Conservation (phyloP, 2,113 vertebrate genomes). For the Cinclus mexicanus region DNA sequence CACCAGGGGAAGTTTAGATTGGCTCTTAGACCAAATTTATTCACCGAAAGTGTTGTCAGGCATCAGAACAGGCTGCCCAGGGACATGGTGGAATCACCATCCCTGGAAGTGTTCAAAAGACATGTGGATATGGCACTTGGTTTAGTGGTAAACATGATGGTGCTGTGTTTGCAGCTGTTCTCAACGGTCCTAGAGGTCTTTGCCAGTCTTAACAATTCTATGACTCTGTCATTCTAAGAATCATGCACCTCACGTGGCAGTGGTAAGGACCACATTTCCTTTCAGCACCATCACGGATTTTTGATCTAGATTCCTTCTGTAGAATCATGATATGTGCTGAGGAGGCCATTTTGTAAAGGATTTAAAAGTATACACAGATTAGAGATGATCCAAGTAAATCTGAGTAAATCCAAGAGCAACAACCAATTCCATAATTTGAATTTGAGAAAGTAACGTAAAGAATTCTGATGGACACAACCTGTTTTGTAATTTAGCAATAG, state of each 20-base stretch:
- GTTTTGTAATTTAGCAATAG: not conserved
- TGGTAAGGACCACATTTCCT: not conserved
- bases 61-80: not conserved
- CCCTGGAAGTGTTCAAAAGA: not conserved
- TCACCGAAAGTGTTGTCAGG: not conserved
- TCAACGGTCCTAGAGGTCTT: not conserved
- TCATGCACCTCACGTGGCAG: fast-evolving
- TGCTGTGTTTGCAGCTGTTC: not conserved
- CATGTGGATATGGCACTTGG: too few relatives aligned
- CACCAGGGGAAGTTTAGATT: not conserved
- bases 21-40: not conserved
- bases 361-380: not conserved
- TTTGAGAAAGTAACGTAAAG: not conserved
- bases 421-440: not conserved
- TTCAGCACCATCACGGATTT: not conserved
- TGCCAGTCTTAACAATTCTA: not conserved
- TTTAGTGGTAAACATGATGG: not conserved
- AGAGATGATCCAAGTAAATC: not conserved
- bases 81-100: not conserved
- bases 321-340: not conserved
- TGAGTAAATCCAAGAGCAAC: not conserved
- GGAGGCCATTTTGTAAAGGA: not conserved
- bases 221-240: not conserved
- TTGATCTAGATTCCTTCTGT: not conserved
- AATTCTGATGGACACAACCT: not conserved